Percentiles rank a stretch among this genome's conserved stretches.
Evolutionary conservation across 2,797 vertebrate species (phyloP).

Genomic region (Rachycentron canadum): DNA sequence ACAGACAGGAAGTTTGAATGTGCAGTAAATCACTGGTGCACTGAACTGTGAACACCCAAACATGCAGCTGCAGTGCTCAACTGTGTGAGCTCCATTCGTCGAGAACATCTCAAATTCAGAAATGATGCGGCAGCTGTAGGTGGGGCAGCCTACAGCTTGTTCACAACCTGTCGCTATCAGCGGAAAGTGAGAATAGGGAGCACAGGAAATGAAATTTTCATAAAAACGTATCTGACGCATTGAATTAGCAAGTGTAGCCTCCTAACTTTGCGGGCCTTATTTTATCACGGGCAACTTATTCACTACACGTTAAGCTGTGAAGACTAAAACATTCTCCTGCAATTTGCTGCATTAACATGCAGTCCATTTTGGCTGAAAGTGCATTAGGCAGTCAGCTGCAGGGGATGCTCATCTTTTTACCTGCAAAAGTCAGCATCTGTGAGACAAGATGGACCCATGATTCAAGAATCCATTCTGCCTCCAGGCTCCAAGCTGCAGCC

Average conservation of each 20-base stretch:
- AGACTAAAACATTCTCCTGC: not conserved
- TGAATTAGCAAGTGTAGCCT: not conserved
- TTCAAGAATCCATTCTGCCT: too few relatives aligned
- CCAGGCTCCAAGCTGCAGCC: too few relatives aligned
- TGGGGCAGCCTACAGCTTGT: not conserved
- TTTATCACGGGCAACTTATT: not conserved
- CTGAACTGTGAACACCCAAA: slow-evolving; percentile 34
- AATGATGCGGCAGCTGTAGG: slow-evolving; percentile 29
- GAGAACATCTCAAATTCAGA: not conserved
- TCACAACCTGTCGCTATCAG: slow-evolving; percentile 1
- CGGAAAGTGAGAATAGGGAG: not conserved
- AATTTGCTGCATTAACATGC: too few relatives aligned
- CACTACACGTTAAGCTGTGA: not conserved
- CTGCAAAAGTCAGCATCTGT: too few relatives aligned
- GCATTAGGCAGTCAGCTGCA: too few relatives aligned
- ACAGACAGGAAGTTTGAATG: slow-evolving; percentile 47
- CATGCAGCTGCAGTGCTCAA: not conserved
- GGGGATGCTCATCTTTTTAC: too few relatives aligned
- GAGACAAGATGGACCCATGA: too few relatives aligned
- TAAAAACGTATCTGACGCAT: not conserved
- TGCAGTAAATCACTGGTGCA: not conserved
- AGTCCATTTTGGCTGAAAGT: too few relatives aligned
- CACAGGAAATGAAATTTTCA: not conserved
- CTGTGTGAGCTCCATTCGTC: slow-evolving; percentile 22
- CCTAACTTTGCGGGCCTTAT: not conserved